Base-by-base conservation (phyloP, 2,113 vertebrate species). In the Ondatra zibethicus region DNA sequence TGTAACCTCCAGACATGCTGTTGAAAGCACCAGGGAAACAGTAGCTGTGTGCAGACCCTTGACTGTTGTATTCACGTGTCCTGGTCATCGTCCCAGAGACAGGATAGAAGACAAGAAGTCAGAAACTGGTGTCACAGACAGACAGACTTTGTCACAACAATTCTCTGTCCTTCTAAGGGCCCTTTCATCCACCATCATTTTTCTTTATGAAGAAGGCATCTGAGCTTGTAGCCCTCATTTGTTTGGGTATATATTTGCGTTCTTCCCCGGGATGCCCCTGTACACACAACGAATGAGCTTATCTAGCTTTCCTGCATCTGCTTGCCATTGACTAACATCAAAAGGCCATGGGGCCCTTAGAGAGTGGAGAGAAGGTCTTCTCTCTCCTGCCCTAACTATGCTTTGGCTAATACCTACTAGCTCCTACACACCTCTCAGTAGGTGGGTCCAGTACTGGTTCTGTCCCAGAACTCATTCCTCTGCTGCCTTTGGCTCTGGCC, bases 341-440 rank as follows among this genome's bases (percentile, higher is more conserved):
- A 17, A 52, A 92, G 27, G 55, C 17, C 70, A 42, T 3, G 11
- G 21, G 47, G 4, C 7, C 8, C 33, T 39, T 4, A 45, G 55
- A 66, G 16, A 66, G 7, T 21, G 9, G 21, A 39, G 16, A 45
- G 4, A 39, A 73, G 23, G 58, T 25, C n/a, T 50, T 36, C 21
- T 65, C 55, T 75, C 12, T n/a, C 27, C 65, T 65, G 31, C 55
- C 16, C 25, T 58, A 7, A 61, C n/a, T 17, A 73, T 13, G 47
- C 0, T 6, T 3, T 5, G 10, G 19, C 42, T 21, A 68, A 16
- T 1, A 47, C 29, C 13, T 36, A 55, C 29, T 19, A n/a, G 5
- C 21, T 25, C 7, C 47, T 12, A 50, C 36, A 63, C 1, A 0
- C 9, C 39, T 25, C 72, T 72, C 14, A 17, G 19, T 50, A 19